phyloP scores from a whole-genome alignment of 1,140 invertebrate species.

The Oryzaephilus surinamensis region DNA sequence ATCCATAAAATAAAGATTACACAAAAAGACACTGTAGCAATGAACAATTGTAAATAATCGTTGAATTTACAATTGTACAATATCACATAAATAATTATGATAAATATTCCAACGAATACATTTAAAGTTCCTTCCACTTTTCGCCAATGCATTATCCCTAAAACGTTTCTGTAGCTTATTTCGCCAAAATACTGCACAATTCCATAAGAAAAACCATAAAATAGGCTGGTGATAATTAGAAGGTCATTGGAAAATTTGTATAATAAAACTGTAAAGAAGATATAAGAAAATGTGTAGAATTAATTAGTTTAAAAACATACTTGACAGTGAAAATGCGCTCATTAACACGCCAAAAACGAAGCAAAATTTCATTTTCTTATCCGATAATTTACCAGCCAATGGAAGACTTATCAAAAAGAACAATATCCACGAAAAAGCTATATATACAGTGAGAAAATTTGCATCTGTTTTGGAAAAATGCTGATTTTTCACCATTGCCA shows the following conservation, averaged over 20 bases:
- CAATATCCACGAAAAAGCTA: conserved; percentile 24
- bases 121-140: conserved; percentile 16
- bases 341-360: conserved; percentile 19
- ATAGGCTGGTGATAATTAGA: conserved; percentile 21
- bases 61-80: conserved; percentile 12
- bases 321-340: conserved; percentile 14
- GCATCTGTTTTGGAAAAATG: conserved; percentile 14
- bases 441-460: conserved; percentile 21
- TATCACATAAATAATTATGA: conserved; percentile 23
- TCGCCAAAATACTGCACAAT: conserved; percentile 18
- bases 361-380: conserved; percentile 12
- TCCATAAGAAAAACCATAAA: conserved; percentile 25
- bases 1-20: conserved; percentile 19
- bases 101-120: conserved; percentile 18
- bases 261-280: conserved; percentile 18
- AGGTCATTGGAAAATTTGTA: conserved; percentile 19
- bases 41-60: conserved; percentile 12
- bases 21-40: conserved; percentile 13
- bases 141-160: conserved; percentile 19
- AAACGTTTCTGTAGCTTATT: conserved; percentile 14
- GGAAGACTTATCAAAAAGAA: conserved; percentile 23
- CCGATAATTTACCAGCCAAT: conserved; percentile 15
- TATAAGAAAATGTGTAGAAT: conserved; percentile 3
- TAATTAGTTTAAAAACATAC: conserved; percentile 19
- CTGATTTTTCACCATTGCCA: conserved; percentile 13